Conservation (phyloP, 1,140 invertebrate genomes). For the Habropoda laboriosa region DNA sequence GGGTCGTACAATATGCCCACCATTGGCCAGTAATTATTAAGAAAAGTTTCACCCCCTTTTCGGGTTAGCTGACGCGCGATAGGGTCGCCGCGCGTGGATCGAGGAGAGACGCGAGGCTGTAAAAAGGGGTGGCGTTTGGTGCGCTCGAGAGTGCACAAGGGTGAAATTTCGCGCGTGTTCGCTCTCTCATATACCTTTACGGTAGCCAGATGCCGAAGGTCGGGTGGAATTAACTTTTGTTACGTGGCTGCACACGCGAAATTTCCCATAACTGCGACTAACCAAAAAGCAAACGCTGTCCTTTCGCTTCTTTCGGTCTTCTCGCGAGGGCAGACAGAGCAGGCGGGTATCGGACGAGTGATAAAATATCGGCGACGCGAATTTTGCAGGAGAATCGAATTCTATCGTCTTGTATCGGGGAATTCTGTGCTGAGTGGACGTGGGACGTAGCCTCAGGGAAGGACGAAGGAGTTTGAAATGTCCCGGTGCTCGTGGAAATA, state of each 20-base stretch:
- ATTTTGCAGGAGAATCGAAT: not conserved
- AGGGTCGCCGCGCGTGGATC: conserved; percentile 43
- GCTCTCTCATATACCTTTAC: conserved; percentile 11
- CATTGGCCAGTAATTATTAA: conserved; percentile 66
- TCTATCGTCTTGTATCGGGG: not conserved
- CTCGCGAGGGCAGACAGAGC: no score
- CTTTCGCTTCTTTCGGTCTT: not conserved
- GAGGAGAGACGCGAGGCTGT: conserved; percentile 50
- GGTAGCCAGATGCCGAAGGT: conserved; percentile 55
- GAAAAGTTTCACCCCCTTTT: conserved; percentile 56
- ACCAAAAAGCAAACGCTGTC: not conserved
- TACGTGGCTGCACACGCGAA: not conserved
- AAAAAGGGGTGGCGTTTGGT: conserved; percentile 50
- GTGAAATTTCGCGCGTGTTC: conserved; percentile 60
- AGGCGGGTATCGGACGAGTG: not conserved
- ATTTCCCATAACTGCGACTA: conserved; percentile 2
- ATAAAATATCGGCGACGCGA: not conserved
- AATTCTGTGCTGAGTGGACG: not conserved
- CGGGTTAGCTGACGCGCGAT: conserved; percentile 56
- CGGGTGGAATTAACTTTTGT: conserved; percentile 45
- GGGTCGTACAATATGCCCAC: conserved; percentile 55
- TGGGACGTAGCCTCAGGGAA: not conserved
- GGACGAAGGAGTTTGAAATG: not conserved
- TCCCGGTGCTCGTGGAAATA: not conserved
- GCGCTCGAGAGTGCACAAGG: conserved; percentile 19